phyloP scores from a whole-genome alignment of 1,140 invertebrate species.

The Triops longicaudatus region DNA sequence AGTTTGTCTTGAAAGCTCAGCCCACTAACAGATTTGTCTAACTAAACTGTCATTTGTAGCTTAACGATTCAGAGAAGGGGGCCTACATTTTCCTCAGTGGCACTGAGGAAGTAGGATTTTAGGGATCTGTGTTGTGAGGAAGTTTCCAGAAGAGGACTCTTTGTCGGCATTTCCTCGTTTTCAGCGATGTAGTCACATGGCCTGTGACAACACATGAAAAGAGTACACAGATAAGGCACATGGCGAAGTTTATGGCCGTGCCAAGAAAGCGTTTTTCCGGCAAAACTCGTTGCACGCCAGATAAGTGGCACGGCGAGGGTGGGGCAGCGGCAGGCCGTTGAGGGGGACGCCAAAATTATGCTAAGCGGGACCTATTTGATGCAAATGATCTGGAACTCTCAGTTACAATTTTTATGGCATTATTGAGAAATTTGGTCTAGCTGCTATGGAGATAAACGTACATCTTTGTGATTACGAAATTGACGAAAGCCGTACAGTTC shows the following conservation, averaged over 20 bases:
- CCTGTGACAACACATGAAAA: not conserved
- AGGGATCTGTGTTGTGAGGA: not conserved
- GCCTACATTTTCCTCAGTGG: not conserved
- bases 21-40: slow-evolving; percentile 7
- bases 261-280: not conserved
- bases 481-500: too few relatives aligned
- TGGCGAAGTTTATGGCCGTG: not conserved
- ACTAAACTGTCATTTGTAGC: slow-evolving; percentile 15
- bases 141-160: not conserved
- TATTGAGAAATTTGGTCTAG: too few relatives aligned
- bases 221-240: not conserved
- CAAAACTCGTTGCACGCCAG: not conserved
- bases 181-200: not conserved
- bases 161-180: slow-evolving; percentile 3
- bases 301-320: not conserved
- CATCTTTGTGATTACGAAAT: too few relatives aligned
- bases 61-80: not conserved
- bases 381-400: too few relatives aligned
- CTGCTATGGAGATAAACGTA: too few relatives aligned
- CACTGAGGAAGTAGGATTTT: not conserved
- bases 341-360: too few relatives aligned
- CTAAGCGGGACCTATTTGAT: too few relatives aligned
- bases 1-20: not conserved
- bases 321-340: too few relatives aligned
- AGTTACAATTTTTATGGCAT: too few relatives aligned